Percentiles rank a stretch among this genome's conserved stretches.
Evolutionary conservation across 1,140 invertebrate genomes (phyloP).

Genomic region (Sogatella furcifera): DNA sequence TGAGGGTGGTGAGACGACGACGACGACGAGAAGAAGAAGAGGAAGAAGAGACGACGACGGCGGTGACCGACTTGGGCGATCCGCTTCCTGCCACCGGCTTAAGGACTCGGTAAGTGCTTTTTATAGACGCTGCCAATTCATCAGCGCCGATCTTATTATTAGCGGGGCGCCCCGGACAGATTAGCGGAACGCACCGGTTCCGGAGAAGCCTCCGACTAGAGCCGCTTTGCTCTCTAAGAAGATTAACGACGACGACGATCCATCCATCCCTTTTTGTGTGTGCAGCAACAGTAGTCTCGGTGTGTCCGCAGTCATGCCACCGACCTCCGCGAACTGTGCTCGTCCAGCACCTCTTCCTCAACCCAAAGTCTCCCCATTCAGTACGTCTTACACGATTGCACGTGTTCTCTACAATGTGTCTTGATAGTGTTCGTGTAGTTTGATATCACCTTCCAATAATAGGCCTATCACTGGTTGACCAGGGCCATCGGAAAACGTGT

Average conservation of each 20-base stretch:
- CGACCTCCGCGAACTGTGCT: too few relatives aligned
- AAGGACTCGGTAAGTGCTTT: slow-evolving; percentile 12
- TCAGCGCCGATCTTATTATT: background rate
- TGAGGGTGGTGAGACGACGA: background rate
- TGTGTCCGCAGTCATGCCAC: too few relatives aligned
- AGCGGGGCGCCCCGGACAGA: background rate
- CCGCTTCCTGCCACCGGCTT: slow-evolving; percentile 1
- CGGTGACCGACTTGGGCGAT: slow-evolving; percentile 3
- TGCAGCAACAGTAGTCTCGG: background rate
- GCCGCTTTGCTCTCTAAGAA: slow-evolving; percentile 26
- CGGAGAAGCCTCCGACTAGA: background rate
- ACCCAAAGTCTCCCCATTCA: too few relatives aligned
- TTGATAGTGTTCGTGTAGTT: too few relatives aligned
- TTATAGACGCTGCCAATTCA: slow-evolving; percentile 1
- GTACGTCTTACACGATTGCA: too few relatives aligned
- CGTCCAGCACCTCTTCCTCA: too few relatives aligned
- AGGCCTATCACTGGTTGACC: too few relatives aligned
- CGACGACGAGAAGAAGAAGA: slow-evolving; percentile 4
- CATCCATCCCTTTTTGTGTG: slow-evolving; percentile 19
- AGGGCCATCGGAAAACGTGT: too few relatives aligned
- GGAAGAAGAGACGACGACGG: background rate
- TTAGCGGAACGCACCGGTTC: background rate
- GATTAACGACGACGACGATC: slow-evolving; percentile 25
- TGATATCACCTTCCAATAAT: too few relatives aligned
- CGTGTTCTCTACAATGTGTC: too few relatives aligned